These are phyloP conservation scores for Caranx ignobilis DNA, from an alignment of 2,113 vertebrate species.

Conservation along the genomic window DNA sequence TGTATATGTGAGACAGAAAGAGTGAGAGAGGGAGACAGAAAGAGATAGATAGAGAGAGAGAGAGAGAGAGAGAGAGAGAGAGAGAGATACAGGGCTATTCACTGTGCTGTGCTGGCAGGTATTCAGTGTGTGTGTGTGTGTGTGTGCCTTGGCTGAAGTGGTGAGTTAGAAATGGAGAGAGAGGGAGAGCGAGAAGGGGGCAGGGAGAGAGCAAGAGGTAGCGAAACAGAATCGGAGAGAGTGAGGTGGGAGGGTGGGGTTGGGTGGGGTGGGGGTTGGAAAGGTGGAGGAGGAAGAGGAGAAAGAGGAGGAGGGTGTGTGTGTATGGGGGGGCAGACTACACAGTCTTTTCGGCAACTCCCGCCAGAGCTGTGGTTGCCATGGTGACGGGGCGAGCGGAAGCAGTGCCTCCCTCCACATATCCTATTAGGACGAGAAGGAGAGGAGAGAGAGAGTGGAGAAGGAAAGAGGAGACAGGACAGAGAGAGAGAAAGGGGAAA, in stretches of 20 bases:
- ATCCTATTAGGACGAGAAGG: conserved; percentile 79
- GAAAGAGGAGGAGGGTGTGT: conserved; percentile 31
- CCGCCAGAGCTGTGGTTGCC: conserved; percentile 83
- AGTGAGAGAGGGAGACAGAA: background rate
- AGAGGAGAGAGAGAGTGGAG: conserved; percentile 29
- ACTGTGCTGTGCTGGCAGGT: conserved; percentile 69
- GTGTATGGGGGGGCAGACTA: conserved; percentile 67
- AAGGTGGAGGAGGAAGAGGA: conserved; percentile 71
- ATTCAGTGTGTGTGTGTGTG: conserved; percentile 59
- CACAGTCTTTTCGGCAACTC: conserved; percentile 82
- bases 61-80: conserved; percentile 45
- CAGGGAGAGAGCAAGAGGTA: conserved; percentile 11
- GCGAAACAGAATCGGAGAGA: conserved; percentile 3
- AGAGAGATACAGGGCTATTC: conserved; percentile 68
- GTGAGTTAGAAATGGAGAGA: conserved; percentile 52
- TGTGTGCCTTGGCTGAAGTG: conserved; percentile 63
- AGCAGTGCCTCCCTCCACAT: conserved; percentile 83
- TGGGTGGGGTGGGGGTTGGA: conserved; percentile 48
- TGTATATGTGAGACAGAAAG: conserved; percentile 24
- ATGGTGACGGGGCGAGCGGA: conserved; percentile 81
- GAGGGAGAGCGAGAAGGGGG: background rate
- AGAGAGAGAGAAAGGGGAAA: conserved; percentile 1
- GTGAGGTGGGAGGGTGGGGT: background rate
- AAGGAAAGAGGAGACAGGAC: conserved; percentile 7
- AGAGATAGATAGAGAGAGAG: conserved; percentile 46